Conservation (phyloP, 2,888 invertebrate species). For the Hipparchia sbordonii region DNA sequence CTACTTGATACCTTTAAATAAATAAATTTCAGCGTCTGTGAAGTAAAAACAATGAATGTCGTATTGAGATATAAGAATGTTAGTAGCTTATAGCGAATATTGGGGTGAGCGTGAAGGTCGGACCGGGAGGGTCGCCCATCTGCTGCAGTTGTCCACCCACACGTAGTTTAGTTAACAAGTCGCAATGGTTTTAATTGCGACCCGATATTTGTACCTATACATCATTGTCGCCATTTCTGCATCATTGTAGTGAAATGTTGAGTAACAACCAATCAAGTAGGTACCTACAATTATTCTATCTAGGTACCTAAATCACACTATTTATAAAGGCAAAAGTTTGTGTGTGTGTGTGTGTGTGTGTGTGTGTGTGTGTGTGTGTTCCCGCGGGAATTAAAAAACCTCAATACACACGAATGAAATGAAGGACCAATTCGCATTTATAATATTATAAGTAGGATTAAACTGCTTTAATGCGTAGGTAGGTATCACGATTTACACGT, state of each 20-base stretch:
- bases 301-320: neutral
- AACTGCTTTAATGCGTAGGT: neutral
- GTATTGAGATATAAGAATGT: constrained; percentile 8
- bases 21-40: neutral
- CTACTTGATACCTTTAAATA: no score
- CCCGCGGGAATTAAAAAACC: no score
- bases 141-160: constrained; percentile 75
- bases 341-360: no score
- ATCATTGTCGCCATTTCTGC: constrained; percentile 20
- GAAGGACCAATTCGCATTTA: no score
- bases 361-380: no score
- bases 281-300: neutral
- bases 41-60: neutral
- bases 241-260: constrained; percentile 16
- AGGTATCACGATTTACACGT: neutral
- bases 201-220: constrained; percentile 64
- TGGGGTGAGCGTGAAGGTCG: constrained; percentile 63
- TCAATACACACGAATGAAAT: no score
- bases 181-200: constrained; percentile 79
- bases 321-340: no score
- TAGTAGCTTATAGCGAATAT: constrained; percentile 48
- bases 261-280: neutral
- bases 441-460: no score
- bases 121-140: constrained; percentile 68
- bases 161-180: constrained; percentile 66